Evolutionary conservation across 2,113 vertebrate species (phyloP).

Genomic region (Notiomystis cincta): DNA sequence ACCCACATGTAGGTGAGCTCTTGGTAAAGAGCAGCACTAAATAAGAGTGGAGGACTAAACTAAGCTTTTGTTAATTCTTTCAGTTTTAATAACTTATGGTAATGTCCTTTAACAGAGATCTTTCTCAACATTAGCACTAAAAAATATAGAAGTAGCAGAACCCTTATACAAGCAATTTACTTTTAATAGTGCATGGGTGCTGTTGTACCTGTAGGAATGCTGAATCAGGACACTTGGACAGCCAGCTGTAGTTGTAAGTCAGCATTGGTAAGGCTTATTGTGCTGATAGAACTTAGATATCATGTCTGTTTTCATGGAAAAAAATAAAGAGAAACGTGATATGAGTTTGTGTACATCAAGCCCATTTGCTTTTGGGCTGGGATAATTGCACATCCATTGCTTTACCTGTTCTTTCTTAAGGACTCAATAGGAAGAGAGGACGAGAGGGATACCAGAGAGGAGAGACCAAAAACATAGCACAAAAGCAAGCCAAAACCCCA

Average conservation of each 20-base stretch:
- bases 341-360: neutral
- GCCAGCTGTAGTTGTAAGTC: neutral
- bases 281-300: neutral
- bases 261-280: rapidly evolving
- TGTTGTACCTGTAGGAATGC: neutral
- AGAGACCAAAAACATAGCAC: neutral
- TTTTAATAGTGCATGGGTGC: neutral
- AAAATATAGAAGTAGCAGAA: neutral
- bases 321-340: neutral
- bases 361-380: neutral
- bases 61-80: neutral
- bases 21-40: neutral
- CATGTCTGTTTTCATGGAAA: neutral
- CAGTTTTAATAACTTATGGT: neutral
- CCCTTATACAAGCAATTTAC: neutral
- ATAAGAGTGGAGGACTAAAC: neutral
- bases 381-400: neutral
- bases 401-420: neutral
- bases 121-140: neutral
- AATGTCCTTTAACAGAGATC: neutral
- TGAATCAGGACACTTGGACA: neutral
- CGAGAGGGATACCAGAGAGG: neutral
- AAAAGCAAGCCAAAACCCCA: neutral
- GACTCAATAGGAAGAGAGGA: neutral
- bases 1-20: neutral